A percentile compares a stretch with the other conserved stretches of the same genome.
These are phyloP conservation scores for Crotalus viridis DNA, from an alignment of 2,113 vertebrate species.

Conservation along the genomic window DNA sequence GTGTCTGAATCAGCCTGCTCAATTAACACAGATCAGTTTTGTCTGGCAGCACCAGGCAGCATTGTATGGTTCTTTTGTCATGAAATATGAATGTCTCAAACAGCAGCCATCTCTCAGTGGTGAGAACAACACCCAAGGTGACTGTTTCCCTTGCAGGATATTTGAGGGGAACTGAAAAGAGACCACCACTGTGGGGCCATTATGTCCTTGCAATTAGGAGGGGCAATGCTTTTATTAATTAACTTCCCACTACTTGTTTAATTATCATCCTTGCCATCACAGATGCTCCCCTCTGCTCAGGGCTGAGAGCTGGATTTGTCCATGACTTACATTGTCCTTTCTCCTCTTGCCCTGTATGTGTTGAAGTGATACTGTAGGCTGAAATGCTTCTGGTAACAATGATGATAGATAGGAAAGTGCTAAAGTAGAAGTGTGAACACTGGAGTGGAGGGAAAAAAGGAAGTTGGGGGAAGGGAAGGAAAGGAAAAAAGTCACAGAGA, in stretches of 20 bases:
- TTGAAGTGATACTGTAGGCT: neutral
- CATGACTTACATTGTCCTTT: constrained; percentile 1
- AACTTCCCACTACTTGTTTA: constrained; percentile 10
- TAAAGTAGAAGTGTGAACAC: neutral
- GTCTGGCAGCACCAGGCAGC: neutral
- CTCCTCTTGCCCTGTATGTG: neutral
- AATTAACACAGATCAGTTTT: constrained; percentile 10
- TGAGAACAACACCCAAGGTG: neutral
- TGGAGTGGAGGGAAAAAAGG: neutral
- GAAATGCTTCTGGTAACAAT: neutral
- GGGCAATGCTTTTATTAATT: constrained; percentile 14
- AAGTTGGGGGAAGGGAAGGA: neutral
- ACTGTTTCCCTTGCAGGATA: neutral
- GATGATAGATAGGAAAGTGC: neutral
- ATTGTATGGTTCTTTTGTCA: neutral
- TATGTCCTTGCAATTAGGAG: neutral
- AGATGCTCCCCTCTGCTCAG: constrained; percentile 28
- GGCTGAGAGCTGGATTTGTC: neutral
- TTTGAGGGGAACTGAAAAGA: neutral
- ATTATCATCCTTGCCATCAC: constrained; percentile 9
- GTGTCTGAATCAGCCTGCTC: neutral
- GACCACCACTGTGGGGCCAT: neutral
- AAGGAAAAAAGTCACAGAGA: neutral
- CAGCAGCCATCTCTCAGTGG: neutral
- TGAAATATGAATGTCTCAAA: neutral